Conservation (phyloP, 2,797 vertebrate species). For the Micrastur ruficollis region DNA sequence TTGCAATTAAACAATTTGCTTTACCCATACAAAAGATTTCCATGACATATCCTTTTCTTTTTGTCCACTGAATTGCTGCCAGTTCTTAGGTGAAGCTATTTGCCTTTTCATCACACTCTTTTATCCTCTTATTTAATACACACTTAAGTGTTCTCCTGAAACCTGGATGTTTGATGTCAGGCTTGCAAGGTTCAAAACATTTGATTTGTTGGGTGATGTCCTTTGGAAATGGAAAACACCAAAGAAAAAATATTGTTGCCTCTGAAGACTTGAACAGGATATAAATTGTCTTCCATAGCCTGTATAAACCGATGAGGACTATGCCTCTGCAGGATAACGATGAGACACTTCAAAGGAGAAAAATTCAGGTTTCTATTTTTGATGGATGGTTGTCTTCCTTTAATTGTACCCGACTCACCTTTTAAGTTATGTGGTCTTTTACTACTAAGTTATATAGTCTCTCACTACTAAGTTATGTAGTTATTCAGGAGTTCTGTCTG, state of each 20-base stretch:
- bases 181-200: background rate
- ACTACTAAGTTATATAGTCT: background rate
- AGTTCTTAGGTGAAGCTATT: background rate
- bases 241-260: background rate
- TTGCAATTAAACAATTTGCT: conserved; percentile 24
- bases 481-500: background rate
- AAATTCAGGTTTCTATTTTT: background rate
- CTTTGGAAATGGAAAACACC: background rate
- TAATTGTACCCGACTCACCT: background rate
- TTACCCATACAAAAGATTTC: background rate
- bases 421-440: background rate
- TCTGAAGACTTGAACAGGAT: background rate
- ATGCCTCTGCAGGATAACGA: background rate
- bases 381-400: background rate
- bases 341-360: background rate
- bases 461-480: background rate
- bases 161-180: background rate
- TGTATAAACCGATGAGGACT: background rate
- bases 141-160: background rate
- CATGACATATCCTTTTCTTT: background rate
- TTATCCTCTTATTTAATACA: background rate
- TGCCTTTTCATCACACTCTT: background rate
- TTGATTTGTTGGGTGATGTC: background rate
- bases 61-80: background rate
- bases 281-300: background rate